Percentiles rank a stretch among this genome's conserved stretches.
phyloP scores from a whole-genome alignment of 1,140 invertebrate species.

The Anagrus nilaparvatae region DNA sequence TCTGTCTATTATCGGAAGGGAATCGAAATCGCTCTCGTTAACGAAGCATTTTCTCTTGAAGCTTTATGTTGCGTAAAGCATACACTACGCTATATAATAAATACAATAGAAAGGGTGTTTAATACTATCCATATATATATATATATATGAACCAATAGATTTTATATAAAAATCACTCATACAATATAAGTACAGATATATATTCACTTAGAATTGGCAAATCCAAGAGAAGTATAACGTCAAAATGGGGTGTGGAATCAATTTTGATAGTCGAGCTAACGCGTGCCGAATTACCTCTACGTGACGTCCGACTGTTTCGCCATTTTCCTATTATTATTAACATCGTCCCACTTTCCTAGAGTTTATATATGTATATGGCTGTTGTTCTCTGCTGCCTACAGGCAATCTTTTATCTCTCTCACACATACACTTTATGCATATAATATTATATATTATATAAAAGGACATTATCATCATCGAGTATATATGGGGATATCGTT shows the following conservation, averaged over 20 bases:
- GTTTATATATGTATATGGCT: conserved; percentile 17
- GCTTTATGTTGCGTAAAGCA: no score
- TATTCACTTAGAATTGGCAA: no score
- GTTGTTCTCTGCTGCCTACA: background rate
- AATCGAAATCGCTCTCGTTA: no score
- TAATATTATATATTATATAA: conserved; percentile 3
- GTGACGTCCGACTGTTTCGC: conserved; percentile 42
- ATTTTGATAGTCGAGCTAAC: conserved; percentile 41
- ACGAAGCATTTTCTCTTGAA: no score
- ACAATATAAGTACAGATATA: no score
- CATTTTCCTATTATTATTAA: conserved; percentile 42
- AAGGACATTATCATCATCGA: background rate
- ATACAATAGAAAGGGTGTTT: no score
- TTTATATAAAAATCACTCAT: no score
- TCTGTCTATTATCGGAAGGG: no score
- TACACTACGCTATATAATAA: no score
- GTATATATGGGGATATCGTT: conserved; percentile 17
- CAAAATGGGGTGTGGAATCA: conserved; percentile 35
- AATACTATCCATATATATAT: no score
- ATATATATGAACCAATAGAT: no score
- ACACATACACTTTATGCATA: background rate
- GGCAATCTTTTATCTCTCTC: background rate
- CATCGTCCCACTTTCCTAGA: conserved; percentile 22
- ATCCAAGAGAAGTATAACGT: no score
- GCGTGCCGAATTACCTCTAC: conserved; percentile 45